Percentiles rank a stretch among this genome's conserved stretches.
phyloP scores from a whole-genome alignment of 2,113 vertebrate genomes.

The Poicephalus gulielmi region DNA sequence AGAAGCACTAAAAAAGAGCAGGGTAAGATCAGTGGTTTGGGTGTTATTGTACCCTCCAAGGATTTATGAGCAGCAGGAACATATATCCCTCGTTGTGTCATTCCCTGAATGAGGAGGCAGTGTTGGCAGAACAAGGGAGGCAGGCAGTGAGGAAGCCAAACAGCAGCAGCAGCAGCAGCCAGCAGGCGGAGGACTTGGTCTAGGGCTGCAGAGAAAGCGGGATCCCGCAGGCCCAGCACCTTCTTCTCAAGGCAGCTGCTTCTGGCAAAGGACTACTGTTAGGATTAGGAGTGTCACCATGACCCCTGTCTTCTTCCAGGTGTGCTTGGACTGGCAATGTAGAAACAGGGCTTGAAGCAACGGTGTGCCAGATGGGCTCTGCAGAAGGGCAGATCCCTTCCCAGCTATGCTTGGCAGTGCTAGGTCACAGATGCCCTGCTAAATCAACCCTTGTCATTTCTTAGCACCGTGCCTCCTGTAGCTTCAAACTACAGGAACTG shows the following conservation, averaged over 20 bases:
- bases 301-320: neutral
- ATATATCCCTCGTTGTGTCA: neutral
- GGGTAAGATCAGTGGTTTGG: neutral
- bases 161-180: neutral
- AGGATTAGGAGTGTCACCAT: neutral
- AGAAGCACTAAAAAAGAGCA: neutral
- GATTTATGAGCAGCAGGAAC: slow-evolving; percentile 24
- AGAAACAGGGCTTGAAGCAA: neutral
- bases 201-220: neutral
- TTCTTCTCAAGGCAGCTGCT: neutral
- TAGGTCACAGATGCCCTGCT: neutral
- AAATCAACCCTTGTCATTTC: neutral
- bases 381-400: neutral
- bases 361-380: neutral
- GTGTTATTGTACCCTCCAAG: neutral
- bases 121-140: neutral
- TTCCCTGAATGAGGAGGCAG: neutral
- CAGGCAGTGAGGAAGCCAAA: slow-evolving; percentile 38
- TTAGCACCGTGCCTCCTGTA: neutral
- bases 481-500: neutral
- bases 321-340: neutral
- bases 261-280: rapidly evolving
- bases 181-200: neutral
- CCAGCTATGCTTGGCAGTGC: neutral
- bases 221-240: neutral